Evolutionary conservation across 2,888 invertebrate species (phyloP), one percentile per base, ranked within the genome.

Genomic region (Entomobrya proxima): DNA sequence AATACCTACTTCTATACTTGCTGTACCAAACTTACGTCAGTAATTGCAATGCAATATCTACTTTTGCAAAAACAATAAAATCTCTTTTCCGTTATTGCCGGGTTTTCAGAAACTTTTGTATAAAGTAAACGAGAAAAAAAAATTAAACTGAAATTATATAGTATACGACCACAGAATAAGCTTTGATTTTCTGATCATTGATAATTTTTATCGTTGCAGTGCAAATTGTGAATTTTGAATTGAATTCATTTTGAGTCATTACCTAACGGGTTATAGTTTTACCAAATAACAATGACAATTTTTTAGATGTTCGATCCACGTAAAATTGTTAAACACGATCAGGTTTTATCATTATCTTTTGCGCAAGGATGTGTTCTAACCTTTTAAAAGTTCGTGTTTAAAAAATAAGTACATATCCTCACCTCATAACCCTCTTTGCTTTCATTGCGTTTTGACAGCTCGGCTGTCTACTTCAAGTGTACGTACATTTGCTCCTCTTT

Each of bases 221-320:
- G 13, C 13, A 64, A 35, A 64, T 35, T 37, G 37, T 37, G 35
- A n/a, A n/a, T n/a, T n/a, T n/a, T 27, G 21, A 69, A 69, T 44
- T 35, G 40, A 15, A 27, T 69, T 69, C 44, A 69, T 69, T 27
- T 67, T 18, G 13, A n/a, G 27, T 37, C 37, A 58, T 76, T 58
- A 58, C 27, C 50, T 76, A 76, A 76, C 76, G 76, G 76, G 58
- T 37, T 40, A 52, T 58, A 37, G n/a, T 27, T 32, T 67, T 55
- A 13, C 52, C 75, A 55, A 75, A 40, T 76, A 76, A 58, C 58
- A 76, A 58, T 76, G 76, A 76, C 76, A 76, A 58, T 74, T 74
- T 50, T 32, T 30, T n/a, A n/a, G n/a, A n/a, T n/a, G n/a, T 1
- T 35, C 64, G 13, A 64, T 32, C 37, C 64, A 21, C 21, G 52